Conservation (phyloP, 2,113 vertebrate genomes). For the Muscicapa adusta region DNA sequence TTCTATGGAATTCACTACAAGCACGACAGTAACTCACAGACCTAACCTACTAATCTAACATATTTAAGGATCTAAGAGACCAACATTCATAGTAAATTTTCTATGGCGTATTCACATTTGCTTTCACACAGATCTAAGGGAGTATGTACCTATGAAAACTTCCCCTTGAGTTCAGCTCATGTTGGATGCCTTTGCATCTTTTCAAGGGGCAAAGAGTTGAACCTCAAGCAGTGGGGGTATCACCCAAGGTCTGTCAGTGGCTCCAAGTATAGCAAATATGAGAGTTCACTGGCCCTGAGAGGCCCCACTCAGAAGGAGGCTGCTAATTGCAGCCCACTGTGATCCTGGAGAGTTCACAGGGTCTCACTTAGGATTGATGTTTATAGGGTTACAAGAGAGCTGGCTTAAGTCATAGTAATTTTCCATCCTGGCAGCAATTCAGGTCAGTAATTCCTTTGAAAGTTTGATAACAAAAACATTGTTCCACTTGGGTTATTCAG, state of each 20-base stretch:
- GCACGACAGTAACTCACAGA: neutral
- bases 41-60: neutral
- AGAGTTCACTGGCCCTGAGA: neutral
- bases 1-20: neutral
- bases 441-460: neutral
- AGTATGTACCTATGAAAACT: neutral
- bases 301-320: neutral
- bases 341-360: neutral
- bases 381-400: neutral
- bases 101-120: neutral
- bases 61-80: neutral
- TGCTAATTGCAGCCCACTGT: neutral
- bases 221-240: neutral
- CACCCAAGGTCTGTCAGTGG: neutral
- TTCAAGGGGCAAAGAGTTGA: accelerated
- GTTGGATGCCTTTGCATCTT: neutral
- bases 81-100: neutral
- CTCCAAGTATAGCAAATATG: neutral
- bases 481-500: neutral
- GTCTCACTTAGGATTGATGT: neutral
- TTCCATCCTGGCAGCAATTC: neutral
- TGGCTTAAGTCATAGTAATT: neutral
- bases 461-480: neutral
- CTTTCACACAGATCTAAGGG: neutral
- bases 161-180: neutral